Evolutionary conservation across 2,888 invertebrate genomes (phyloP), one percentile per base, ranked within the genome.

Genomic region (Aporophyla lueneburgensis): DNA sequence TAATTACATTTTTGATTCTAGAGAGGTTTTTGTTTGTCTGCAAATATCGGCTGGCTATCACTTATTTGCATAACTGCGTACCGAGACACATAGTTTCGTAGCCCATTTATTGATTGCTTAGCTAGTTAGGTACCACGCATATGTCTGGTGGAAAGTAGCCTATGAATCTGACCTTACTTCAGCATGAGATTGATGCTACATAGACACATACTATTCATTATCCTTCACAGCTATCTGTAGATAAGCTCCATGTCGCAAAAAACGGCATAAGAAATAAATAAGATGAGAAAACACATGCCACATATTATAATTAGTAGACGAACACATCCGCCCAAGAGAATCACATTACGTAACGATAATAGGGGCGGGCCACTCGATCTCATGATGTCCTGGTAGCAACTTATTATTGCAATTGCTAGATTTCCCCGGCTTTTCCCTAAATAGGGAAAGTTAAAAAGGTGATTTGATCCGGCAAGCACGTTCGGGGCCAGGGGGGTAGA

Each of bases 361-460:
- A 91, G 90, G 86, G 84, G 83, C 87, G 84, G 87, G 86, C 91
- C 92, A 91, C 93, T 93, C 92, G 90, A 93, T 92, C 91, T 91
- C 93, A 93, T 93, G 94, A 93, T 94, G 91, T 89, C 92, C 93
- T 91, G 90, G 92, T 92, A 91, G 89, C 90, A 90, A 87, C 85
- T 92, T 92, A 96, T 96, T 95, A 95, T 96, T 95, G 94, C 95
- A 94, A 96, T 95, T 95, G 95, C 93, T 93, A 93, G 94, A 94
- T 94, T 94, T 92, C 89, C 91, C 92, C 92, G 91, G 93, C 93
- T 92, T 94, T 94, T 92, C 94, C 94, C 94, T 94, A 96, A 96
- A 96, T 96, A 95, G 96, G 96, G 96, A 96, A 96, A 97, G 96
- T 97, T 97, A 97, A 97, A 96, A 93, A 95, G 96, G 95, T 94